Evolutionary conservation across 2,797 vertebrate species (phyloP).

Genomic region (Lithobates pipiens): DNA sequence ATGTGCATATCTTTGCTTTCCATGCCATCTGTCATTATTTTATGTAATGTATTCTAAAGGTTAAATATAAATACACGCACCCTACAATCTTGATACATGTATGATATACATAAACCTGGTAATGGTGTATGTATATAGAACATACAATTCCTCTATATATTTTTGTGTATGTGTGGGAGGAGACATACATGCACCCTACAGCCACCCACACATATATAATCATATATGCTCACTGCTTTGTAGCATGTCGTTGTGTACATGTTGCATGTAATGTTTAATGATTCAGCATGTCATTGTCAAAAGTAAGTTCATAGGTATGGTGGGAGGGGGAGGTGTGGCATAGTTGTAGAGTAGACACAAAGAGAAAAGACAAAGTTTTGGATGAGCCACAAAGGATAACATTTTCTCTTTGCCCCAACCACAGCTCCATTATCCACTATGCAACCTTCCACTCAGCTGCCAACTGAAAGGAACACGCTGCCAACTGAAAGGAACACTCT

Average conservation of each 20-base stretch:
- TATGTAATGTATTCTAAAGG: constrained; percentile 33
- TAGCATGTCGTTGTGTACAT: constrained; percentile 39
- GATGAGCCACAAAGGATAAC: background rate
- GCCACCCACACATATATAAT: constrained; percentile 8
- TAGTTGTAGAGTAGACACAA: background rate
- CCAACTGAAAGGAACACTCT: background rate
- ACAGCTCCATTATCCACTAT: constrained; percentile 34
- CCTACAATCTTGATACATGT: constrained; percentile 19
- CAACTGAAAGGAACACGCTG: background rate
- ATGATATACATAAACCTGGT: constrained; percentile 34
- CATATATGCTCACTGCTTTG: constrained; percentile 37
- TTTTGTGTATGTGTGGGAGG: constrained; percentile 25
- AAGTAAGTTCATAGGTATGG: background rate
- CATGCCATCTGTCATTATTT: constrained; percentile 34
- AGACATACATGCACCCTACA: background rate
- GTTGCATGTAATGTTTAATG: constrained; percentile 37
- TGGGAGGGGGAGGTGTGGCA: background rate
- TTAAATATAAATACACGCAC: constrained; percentile 32
- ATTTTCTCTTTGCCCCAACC: background rate
- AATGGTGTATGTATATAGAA: constrained; percentile 35
- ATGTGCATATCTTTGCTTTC: constrained; percentile 36
- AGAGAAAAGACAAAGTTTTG: background rate
- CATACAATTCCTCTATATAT: constrained; percentile 18
- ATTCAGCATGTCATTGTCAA: background rate
- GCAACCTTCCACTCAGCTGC: background rate